These are phyloP conservation scores for Pachymerium ferrugineum DNA, from an alignment of 2,888 invertebrate species.

Conservation along the genomic window DNA sequence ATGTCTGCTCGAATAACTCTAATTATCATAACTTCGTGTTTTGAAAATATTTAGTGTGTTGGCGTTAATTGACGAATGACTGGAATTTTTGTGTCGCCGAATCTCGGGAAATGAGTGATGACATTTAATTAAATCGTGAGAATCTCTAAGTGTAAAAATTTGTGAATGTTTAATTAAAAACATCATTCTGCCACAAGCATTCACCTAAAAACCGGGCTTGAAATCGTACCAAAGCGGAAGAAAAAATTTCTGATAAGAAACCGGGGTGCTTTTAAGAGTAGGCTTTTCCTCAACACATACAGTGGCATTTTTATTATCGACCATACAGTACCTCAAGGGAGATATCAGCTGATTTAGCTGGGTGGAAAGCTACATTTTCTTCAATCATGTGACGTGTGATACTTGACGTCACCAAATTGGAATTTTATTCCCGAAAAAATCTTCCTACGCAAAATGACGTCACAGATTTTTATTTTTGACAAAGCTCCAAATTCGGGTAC, in stretches of 20 bases:
- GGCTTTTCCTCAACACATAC: too few relatives aligned
- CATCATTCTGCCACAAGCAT: neutral
- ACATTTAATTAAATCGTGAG: constrained; percentile 11
- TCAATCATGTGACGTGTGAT: neutral
- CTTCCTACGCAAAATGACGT: neutral
- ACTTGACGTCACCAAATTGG: neutral
- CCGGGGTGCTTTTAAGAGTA: neutral
- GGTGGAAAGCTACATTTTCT: too few relatives aligned
- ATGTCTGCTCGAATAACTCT: too few relatives aligned
- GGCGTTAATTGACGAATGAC: neutral
- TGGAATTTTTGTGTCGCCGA: constrained; percentile 13
- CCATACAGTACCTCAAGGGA: too few relatives aligned
- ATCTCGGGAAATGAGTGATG: neutral
- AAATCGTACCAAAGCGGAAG: neutral
- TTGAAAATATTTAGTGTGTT: too few relatives aligned
- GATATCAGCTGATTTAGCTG: neutral
- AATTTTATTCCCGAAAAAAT: neutral
- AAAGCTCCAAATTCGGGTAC: neutral
- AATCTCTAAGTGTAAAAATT: neutral
- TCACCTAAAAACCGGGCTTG: too few relatives aligned
- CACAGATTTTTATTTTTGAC: neutral
- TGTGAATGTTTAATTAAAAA: neutral
- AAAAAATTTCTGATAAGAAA: neutral
- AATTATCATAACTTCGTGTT: too few relatives aligned
- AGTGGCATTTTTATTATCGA: too few relatives aligned